Conservation (phyloP, 2,113 vertebrate species). For the Anarrhichthys ocellatus region DNA sequence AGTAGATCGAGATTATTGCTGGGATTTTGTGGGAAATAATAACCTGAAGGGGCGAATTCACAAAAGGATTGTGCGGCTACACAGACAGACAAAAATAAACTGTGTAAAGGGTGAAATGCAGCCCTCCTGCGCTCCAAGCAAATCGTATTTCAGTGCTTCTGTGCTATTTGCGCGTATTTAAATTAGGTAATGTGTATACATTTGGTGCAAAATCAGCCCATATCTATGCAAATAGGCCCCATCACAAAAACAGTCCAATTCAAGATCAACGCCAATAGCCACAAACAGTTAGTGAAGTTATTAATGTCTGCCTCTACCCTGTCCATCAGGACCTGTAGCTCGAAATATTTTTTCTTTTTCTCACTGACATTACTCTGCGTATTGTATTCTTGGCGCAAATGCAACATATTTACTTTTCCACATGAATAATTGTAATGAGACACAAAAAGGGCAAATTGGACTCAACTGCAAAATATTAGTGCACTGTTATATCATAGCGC, state of each 20-base stretch:
- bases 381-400: not conserved
- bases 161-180: not conserved
- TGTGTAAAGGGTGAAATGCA: not conserved
- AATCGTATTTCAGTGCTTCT: not conserved
- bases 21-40: too few species aligned
- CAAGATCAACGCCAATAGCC: not conserved
- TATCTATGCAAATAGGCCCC: not conserved
- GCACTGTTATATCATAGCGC: not conserved
- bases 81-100: not conserved
- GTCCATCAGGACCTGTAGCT: not conserved
- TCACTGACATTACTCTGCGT: not conserved
- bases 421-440: not conserved
- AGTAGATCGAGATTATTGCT: constrained; percentile 5
- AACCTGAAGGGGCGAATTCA: not conserved
- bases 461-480: not conserved
- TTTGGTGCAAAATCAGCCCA: not conserved
- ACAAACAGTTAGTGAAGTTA: not conserved
- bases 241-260: not conserved
- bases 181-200: not conserved
- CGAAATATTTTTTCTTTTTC: not conserved
- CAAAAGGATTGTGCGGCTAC: too few species aligned
- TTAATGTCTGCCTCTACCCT: not conserved
- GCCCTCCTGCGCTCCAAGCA: not conserved
- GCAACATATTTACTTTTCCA: not conserved
- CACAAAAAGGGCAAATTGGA: not conserved